Base-by-base conservation (phyloP, 2,888 invertebrate species). In the Xanthia togata region DNA sequence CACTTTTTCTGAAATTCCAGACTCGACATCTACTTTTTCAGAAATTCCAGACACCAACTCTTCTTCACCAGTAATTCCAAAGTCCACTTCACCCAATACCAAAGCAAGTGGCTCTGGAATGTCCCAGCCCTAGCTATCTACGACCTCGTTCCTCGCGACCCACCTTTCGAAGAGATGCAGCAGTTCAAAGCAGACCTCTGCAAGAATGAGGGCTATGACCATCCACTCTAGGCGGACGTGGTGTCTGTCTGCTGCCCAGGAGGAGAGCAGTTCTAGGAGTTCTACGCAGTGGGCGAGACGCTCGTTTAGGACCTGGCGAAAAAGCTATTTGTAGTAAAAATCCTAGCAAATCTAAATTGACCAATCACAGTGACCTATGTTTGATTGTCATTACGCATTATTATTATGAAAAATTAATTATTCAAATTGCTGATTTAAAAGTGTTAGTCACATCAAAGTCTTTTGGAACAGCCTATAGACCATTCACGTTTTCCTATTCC, bases 141-240 rank as follows among this genome's bases (percentile, higher is more conserved):
- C 0, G 38, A 41, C 41, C 14, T 73, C 75, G 8, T 41, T 70
- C 35, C 69, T 73, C 31, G 63, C 72, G 57, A 85, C 84, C 86
- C 86, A 98, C 91, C 97, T 96, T 89, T 98, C 98, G 62, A 97
- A 93, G 90, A 98, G 98, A 93, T 99, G 98, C 69, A 98, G 94
- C 73, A 97, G 96, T 95, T 99, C 99, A 94, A 99, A 98, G 82
- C 97, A 97, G 26, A 99, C 99, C 96, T 99, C 99, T 0, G 99
- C 98, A 97, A 99, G 97, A 95, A 99, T 99, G 59, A 99, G 97
- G 38, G 98, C 97, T 81, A 99, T 99, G 86, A 99, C 99, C 98
- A 99, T 99, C 99, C 99, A 99, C 94, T 99, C 99, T 0, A 99
- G 97, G 1, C 99, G 97, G 20, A 99, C 97, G 94, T 99, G 99